Percentiles rank a stretch among this genome's conserved stretches.
These are phyloP conservation scores for Pammene fasciana DNA, from an alignment of 2,888 invertebrate species.

Conservation along the genomic window DNA sequence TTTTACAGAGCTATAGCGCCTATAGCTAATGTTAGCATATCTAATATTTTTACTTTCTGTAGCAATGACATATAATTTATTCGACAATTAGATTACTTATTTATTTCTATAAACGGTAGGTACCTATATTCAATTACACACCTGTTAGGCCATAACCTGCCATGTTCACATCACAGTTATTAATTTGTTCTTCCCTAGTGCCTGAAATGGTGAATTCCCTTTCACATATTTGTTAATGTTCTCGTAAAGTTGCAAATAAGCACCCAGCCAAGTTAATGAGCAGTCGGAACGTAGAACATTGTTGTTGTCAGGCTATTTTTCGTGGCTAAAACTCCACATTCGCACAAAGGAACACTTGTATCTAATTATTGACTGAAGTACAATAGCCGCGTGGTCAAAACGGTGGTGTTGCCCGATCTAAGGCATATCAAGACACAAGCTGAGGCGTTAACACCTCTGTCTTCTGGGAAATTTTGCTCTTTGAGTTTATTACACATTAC, in stretches of 20 bases:
- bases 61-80: no score
- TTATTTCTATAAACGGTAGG: no score
- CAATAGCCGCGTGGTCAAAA: constrained; percentile 51
- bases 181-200: no score
- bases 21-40: no score
- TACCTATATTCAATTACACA: no score
- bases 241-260: constrained; percentile 31
- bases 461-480: background rate
- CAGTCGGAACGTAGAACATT: constrained; percentile 34
- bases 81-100: no score
- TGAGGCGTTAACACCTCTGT: constrained; percentile 26
- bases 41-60: no score
- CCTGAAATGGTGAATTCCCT: background rate
- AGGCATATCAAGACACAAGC: constrained; percentile 35
- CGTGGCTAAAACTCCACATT: constrained; percentile 43
- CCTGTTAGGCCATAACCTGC: no score
- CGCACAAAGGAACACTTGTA: constrained; percentile 46
- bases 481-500: background rate
- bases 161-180: no score
- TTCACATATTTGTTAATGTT: background rate
- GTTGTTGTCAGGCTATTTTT: constrained; percentile 41
- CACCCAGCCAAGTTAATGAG: constrained; percentile 32
- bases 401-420: constrained; percentile 45
- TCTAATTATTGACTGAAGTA: constrained; percentile 48
- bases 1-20: no score